Evolutionary conservation across 1,140 invertebrate genomes (phyloP).

Genomic region (Dendroctonus valens): DNA sequence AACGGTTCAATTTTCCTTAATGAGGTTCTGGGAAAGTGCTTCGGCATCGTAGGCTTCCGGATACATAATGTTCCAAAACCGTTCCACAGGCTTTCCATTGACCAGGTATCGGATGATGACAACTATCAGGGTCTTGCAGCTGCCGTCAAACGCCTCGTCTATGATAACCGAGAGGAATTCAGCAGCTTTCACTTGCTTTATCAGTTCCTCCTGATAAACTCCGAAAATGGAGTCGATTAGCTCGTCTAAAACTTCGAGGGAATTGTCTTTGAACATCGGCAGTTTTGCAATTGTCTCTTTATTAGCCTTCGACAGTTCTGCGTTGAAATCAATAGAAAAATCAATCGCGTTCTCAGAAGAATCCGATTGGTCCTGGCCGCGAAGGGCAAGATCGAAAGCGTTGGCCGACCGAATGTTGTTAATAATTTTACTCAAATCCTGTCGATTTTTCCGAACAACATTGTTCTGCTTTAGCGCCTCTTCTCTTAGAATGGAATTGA

Average conservation of each 20-base stretch:
- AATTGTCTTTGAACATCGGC: conserved; percentile 41
- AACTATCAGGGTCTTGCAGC: conserved; percentile 36
- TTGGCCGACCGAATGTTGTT: conserved; percentile 45
- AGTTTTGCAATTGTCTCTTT: conserved; percentile 36
- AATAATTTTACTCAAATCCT: conserved; percentile 46
- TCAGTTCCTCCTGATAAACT: conserved; percentile 42
- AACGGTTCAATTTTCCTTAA: conserved; percentile 38
- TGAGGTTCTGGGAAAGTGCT: conserved; percentile 30
- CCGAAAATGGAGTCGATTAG: conserved; percentile 41
- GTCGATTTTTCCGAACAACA: conserved; percentile 44
- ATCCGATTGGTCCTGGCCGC: conserved; percentile 40
- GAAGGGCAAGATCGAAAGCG: conserved; percentile 39
- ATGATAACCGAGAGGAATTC: conserved; percentile 42
- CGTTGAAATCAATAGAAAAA: conserved; percentile 35
- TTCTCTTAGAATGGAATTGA: conserved; percentile 14
- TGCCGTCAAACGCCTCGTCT: conserved; percentile 46
- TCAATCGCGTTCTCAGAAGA: conserved; percentile 33
- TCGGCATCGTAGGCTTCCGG: conserved; percentile 32
- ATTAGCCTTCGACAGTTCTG: conserved; percentile 35
- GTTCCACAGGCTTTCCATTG: conserved; percentile 39
- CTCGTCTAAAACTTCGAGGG: conserved; percentile 43
- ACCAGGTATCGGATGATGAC: conserved; percentile 43
- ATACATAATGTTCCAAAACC: conserved; percentile 45
- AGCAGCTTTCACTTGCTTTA: conserved; percentile 41
- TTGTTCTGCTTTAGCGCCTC: conserved; percentile 38